Evolutionary conservation across 1,140 invertebrate species (phyloP), one percentile per base, ranked within the genome.

Genomic region (Oscheius sp.): DNA sequence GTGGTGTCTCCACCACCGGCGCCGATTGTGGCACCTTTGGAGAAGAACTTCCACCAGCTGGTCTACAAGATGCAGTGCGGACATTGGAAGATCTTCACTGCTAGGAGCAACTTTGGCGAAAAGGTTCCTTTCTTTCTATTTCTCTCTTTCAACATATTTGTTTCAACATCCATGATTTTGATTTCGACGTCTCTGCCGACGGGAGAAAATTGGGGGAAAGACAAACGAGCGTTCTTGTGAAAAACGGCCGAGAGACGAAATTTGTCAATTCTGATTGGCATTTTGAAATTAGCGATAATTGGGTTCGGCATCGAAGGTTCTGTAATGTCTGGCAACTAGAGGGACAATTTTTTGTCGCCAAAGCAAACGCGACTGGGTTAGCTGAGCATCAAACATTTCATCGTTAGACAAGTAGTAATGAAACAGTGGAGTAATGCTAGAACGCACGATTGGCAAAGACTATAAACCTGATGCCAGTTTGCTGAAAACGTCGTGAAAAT

Each of bases 31-130:
- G 26, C 10, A 7, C 61, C 1, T 63, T 1, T 36, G 15, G 36
- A 63, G 1, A 36, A 34, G 31, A 63, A n/a, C 26, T 63, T 63
- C 1, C 61, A 63, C 32, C 18, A 63, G 18, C 15, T 63, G 32
- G 61, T 36, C 10, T 36, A 35, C 46, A 64, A 23, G 65, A 26
- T 31, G 62, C 72, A 75, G 77, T 72, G 42, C 1, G 73, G 62
- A 18, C 32, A 75, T 73, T 75, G 73, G 73, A 68, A 69, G 32
- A 55, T 75, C 58, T 75, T 23, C 73, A 45, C 42, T n/a, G 73
- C 73, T 20, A 71, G 45, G 74, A 75, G 73, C 59, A 42, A 67
- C 59, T 65, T 75, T 31, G 70, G 62, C 20, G 73, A 76, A 7
- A 75, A 75, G 73, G 73, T 75, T 29, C n/a, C 26, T 31, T 31